Base-by-base conservation (phyloP, 2,113 vertebrate genomes). In the Lophotis ruficrista region DNA sequence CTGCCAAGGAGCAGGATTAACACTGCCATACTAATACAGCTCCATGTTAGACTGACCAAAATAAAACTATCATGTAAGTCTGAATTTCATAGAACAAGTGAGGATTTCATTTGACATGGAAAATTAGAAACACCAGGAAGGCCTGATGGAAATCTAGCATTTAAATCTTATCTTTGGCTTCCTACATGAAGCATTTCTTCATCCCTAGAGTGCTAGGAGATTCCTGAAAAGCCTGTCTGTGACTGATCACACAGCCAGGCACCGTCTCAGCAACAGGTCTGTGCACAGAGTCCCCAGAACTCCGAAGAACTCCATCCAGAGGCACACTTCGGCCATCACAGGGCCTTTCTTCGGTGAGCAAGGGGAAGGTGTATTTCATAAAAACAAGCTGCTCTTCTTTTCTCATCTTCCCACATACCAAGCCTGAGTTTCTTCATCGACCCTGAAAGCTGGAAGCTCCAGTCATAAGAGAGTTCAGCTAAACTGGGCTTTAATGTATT, bases 201-300 rank as follows among this genome's bases (percentile, higher is more conserved):
- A 7, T 30, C 20, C 14, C 12, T 64, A 15, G 61, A 43, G 6
- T 25, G 43, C 22, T 57, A 65, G 37, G 18, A 45, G 8, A 50
- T 20, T 21, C 15, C 5, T 58, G 6, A 47, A 71, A 64, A 47
- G 10, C 15, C 51, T 65, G 10, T 9, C 43, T 23, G 35, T 1
- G 7, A 16, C 14, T 7, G 24, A 54, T 30, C 22, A 19, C 4
- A 35, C 7, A 31, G 6, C 12, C 70, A 47, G 19, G 23, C 27
- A 16, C 0, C 2, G 30, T 51, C 51, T 37, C 45, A 57, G 57
- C 18, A 23, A 23, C 2, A 9, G 17, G 12, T 24, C 25, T 35
- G 30, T 35, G 50, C 8, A 2, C 20, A 37, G 31, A 27, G 14
- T 20, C 8, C 57, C 3, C 43, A 16, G 37, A 61, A 23, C 17